Base-by-base conservation (phyloP, 92 coral and sea anemone species). In the Ricordea florida region DNA sequence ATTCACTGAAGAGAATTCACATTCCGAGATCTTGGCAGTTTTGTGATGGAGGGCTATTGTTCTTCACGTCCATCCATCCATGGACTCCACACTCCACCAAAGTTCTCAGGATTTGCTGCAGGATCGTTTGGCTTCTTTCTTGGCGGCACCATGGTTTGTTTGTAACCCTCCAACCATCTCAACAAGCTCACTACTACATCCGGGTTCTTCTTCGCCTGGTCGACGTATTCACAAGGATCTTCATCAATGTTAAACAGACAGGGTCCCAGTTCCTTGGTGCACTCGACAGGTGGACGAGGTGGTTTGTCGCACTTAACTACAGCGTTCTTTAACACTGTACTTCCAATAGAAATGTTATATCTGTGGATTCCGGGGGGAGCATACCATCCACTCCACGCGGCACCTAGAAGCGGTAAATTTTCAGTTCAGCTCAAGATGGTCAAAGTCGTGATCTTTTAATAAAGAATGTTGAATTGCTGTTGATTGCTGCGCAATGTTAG, bases 191-290 rank as follows among this genome's bases (percentile, higher is more conserved):
- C 51, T 49, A 91, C 76, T 10, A 87, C 25, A 11, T 68, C 82
- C 5, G 90, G 76, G 10, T 91, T 40, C 28, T 57, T 57, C 18
- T 70, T 62, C 0, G 97, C 97, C 24, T 58, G 72, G 64, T 91
- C 80, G 1, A 78, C 85, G 63, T 91, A 87, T 27, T 91, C 97
- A 33, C 97, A 91, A 7, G 97, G 97, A 62, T 91, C 97, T 5
- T 76, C 73, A 4, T 36, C 55, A 7, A 91, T 30, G 64, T 91
- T 69, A 58, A 91, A 91, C 70, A 91, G 52, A 36, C 97, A 91
- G 15, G 97, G 97, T n/a, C 97, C 97, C 3, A 43, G 34, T 36
- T 62, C 9, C 17, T 22, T 57, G 15, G 93, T 87, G 49, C 97
- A 91, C 67, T 83, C 38, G 0, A 74, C 46, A 0, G 90, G 78